Evolutionary conservation across 2,888 invertebrate genomes (phyloP).

Genomic region (Protonemura montana): DNA sequence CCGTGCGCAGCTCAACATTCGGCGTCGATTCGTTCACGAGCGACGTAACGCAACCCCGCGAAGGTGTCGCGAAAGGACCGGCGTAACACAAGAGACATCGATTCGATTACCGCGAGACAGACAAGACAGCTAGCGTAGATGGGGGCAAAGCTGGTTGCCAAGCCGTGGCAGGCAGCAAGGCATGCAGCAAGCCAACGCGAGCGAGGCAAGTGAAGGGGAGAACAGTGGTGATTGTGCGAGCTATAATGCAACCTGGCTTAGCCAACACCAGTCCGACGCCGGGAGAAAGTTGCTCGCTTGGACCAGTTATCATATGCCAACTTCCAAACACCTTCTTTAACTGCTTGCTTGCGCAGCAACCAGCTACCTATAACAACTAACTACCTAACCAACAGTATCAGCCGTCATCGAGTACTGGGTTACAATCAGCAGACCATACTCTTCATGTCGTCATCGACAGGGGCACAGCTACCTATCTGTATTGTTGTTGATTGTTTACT

Average conservation of each 20-base stretch:
- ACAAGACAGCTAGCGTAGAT: not conserved
- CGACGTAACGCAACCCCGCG: not conserved
- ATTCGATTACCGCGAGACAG: not conserved
- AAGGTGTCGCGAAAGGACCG: not conserved
- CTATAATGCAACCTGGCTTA: constrained; percentile 24
- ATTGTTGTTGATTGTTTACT: not conserved
- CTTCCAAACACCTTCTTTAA: constrained; percentile 2
- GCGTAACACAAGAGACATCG: not conserved
- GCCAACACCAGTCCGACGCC: constrained; percentile 32
- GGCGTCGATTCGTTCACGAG: too few relatives aligned
- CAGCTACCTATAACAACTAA: not conserved
- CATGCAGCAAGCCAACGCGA: too few relatives aligned
- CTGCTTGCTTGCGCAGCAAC: constrained; percentile 7
- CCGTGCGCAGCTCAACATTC: too few relatives aligned
- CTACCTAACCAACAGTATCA: not conserved
- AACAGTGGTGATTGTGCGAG: not conserved
- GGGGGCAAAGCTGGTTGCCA: not conserved
- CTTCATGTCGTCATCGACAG: not conserved
- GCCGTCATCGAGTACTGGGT: not conserved
- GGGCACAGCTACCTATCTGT: constrained; percentile 2
- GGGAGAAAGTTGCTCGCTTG: constrained; percentile 47
- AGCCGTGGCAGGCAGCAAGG: too few relatives aligned
- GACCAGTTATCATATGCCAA: constrained; percentile 45
- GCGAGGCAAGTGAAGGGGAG: constrained; percentile 23
- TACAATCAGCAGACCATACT: not conserved